These are phyloP conservation scores for Yponomeuta cagnagella DNA, from an alignment of 2,888 invertebrate genomes.

Conservation along the genomic window DNA sequence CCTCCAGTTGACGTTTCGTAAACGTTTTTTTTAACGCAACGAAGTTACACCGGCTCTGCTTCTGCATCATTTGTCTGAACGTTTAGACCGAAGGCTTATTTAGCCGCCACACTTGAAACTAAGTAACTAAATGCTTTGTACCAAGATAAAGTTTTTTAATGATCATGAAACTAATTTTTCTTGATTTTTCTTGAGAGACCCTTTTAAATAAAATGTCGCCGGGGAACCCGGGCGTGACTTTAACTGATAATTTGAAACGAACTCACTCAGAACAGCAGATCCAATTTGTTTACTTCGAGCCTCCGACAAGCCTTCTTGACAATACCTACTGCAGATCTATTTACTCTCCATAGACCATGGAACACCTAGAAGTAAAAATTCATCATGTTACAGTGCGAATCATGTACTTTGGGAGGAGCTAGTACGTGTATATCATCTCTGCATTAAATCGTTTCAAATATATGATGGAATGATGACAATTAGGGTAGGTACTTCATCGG, in stretches of 20 bases:
- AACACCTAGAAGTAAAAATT: background rate
- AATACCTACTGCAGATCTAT: constrained; percentile 14
- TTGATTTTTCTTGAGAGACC: background rate
- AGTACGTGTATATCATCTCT: background rate
- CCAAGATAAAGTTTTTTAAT: background rate
- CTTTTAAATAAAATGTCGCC: background rate
- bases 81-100: background rate
- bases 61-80: background rate
- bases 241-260: background rate
- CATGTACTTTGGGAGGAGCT: too few species aligned
- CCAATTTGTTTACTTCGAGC: constrained; percentile 45
- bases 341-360: background rate
- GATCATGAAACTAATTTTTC: background rate
- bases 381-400: too few species aligned
- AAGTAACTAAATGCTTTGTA: background rate
- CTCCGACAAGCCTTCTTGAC: constrained; percentile 25
- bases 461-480: background rate
- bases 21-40: constrained; percentile 9
- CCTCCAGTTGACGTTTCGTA: constrained; percentile 54
- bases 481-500: background rate
- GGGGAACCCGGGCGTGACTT: background rate
- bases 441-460: background rate
- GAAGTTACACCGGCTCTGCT: background rate
- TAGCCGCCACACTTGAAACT: background rate
- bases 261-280: constrained; percentile 22